Conservation (phyloP, 2,113 vertebrate species). For the Notothenia rossii region DNA sequence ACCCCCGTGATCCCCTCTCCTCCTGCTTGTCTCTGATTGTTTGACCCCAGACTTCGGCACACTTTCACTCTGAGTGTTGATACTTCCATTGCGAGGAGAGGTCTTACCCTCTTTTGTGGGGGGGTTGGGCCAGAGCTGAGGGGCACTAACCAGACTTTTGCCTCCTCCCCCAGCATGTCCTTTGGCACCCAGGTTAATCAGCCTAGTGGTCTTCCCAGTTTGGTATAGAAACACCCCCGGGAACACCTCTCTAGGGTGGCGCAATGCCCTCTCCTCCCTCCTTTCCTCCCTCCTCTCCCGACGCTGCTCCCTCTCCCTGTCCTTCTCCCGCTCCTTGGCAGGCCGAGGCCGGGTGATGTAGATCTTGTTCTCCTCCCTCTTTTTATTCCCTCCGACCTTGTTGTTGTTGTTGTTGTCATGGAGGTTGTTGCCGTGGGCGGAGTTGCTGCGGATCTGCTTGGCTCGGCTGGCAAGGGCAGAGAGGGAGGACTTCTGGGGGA, state of each 20-base stretch:
- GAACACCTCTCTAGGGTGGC: conserved; percentile 84
- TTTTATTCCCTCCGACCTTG: conserved; percentile 55
- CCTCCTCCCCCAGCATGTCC: conserved; percentile 60
- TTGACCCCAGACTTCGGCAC: conserved; percentile 52
- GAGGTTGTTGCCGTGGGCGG: conserved; percentile 70
- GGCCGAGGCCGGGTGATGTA: conserved; percentile 92
- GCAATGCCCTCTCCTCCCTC: conserved; percentile 68
- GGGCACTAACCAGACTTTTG: conserved; percentile 68
- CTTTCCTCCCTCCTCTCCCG: conserved; percentile 74
- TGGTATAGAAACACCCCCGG: conserved; percentile 90
- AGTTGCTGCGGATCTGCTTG: conserved; percentile 83
- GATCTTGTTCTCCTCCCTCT: conserved; percentile 86
- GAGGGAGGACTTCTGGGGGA: conserved; percentile 81
- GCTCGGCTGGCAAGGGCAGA: conserved; percentile 84
- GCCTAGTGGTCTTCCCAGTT: conserved; percentile 83
- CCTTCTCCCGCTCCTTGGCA: conserved; percentile 72
- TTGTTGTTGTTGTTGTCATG: conserved; percentile 33
- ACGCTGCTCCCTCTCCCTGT: conserved; percentile 67
- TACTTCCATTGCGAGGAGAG: conserved; percentile 67
- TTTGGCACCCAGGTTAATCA: conserved; percentile 84
- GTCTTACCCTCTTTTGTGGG: conserved; percentile 70
- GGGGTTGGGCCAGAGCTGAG: conserved; percentile 77
- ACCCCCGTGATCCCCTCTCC: conserved; percentile 31
- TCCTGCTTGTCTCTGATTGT: conserved; percentile 51
- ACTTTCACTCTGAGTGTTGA: conserved; percentile 68